phyloP scores from a whole-genome alignment of 1,140 invertebrate genomes.

The Drosophila sproati region DNA sequence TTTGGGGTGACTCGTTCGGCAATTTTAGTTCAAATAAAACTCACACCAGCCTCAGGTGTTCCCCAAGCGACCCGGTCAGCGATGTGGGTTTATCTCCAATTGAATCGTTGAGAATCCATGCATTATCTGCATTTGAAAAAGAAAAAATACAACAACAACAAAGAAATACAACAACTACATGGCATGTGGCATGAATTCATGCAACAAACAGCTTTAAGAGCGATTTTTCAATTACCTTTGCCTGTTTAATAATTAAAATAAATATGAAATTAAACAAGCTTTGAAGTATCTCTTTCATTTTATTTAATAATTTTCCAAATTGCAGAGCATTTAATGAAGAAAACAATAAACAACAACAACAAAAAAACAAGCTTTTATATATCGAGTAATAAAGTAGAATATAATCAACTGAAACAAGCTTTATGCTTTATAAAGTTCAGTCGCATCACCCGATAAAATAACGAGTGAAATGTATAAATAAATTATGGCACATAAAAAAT shows the following conservation, averaged over 20 bases:
- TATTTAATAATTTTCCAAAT: no score
- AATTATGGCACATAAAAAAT: constrained; percentile 3
- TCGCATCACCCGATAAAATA: constrained; percentile 15
- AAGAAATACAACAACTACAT: constrained; percentile 70
- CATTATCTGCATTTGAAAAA: constrained; percentile 54
- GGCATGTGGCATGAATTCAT: background rate
- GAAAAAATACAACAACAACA: background rate
- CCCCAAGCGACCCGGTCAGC: constrained; percentile 6
- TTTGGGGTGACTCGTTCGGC: constrained; percentile 32
- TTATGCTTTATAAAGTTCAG: background rate
- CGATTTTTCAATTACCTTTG: no score
- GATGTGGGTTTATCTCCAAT: constrained; percentile 32
- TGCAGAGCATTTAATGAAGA: no score
- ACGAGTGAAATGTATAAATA: constrained; percentile 22
- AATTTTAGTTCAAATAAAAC: constrained; percentile 77
- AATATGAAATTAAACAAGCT: no score
- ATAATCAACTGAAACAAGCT: background rate
- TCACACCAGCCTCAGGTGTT: constrained; percentile 67
- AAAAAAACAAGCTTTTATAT: no score
- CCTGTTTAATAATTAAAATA: no score
- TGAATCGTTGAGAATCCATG: constrained; percentile 80
- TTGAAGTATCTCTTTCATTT: no score
- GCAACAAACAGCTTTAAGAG: no score
- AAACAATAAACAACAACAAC: background rate
- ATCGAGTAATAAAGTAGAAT: no score